Evolutionary conservation across 1,140 invertebrate genomes (phyloP).

Genomic region (Brachionus plicatilis): DNA sequence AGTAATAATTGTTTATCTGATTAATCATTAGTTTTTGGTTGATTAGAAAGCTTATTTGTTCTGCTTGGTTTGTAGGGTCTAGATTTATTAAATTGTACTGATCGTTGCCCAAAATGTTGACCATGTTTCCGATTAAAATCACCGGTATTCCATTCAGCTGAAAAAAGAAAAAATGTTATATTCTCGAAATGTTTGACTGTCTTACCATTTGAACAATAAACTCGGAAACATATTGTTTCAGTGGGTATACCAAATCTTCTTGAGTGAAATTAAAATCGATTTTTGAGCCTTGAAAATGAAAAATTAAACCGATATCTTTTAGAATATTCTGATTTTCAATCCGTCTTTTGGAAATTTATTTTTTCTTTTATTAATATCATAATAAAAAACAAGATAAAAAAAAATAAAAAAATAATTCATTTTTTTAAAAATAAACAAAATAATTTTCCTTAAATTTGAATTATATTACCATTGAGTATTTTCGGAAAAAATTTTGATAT

Average conservation of each 20-base stretch:
- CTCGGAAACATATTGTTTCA: background rate
- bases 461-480: too few relatives aligned
- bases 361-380: too few relatives aligned
- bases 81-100: background rate
- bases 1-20: background rate
- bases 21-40: background rate
- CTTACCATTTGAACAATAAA: constrained; percentile 25
- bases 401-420: too few relatives aligned
- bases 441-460: too few relatives aligned
- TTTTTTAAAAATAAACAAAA: too few relatives aligned
- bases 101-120: background rate
- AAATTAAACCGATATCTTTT: too few relatives aligned
- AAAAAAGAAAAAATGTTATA: background rate
- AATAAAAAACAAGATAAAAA: too few relatives aligned
- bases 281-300: background rate
- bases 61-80: background rate
- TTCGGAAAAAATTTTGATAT: too few relatives aligned
- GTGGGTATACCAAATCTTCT: background rate
- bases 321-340: too few relatives aligned
- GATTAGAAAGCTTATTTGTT: background rate
- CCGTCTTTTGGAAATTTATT: too few relatives aligned
- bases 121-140: background rate
- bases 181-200: background rate
- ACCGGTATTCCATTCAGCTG: background rate
- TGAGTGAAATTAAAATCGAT: background rate